These are phyloP conservation scores for Halocaridina rubra DNA, from an alignment of 2,888 invertebrate genomes.

Conservation along the genomic window DNA sequence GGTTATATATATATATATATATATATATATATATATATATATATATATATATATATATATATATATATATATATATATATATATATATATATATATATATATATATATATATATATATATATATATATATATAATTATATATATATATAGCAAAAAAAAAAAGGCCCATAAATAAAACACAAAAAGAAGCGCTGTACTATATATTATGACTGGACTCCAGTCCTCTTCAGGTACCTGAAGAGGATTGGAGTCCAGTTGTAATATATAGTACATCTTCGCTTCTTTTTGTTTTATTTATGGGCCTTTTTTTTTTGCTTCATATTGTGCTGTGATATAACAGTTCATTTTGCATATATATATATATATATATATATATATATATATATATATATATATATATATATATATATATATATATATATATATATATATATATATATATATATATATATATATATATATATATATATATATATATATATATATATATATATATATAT, in stretches of 20 bases:
- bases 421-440: background rate
- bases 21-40: constrained; percentile 1
- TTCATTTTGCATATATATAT: too few species aligned
- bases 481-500: background rate
- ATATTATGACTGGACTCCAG: background rate
- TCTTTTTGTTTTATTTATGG: too few species aligned
- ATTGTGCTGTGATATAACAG: too few species aligned
- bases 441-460: background rate
- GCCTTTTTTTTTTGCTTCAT: too few species aligned
- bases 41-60: constrained; percentile 25
- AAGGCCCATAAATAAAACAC: background rate
- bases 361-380: constrained; percentile 25
- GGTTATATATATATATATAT: constrained; percentile 3
- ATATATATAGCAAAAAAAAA: background rate
- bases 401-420: constrained; percentile 9
- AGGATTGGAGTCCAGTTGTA: too few species aligned
- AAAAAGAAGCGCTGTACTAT: background rate
- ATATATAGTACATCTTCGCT: too few species aligned
- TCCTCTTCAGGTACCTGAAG: too few species aligned
- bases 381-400: constrained; percentile 37
- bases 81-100: constrained; percentile 17
- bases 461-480: background rate
- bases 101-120: constrained; percentile 1
- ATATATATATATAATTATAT: constrained; percentile 2
- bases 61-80: constrained; percentile 28